Conservation (phyloP, 2,113 vertebrate species). For the Eurypyga helias region DNA sequence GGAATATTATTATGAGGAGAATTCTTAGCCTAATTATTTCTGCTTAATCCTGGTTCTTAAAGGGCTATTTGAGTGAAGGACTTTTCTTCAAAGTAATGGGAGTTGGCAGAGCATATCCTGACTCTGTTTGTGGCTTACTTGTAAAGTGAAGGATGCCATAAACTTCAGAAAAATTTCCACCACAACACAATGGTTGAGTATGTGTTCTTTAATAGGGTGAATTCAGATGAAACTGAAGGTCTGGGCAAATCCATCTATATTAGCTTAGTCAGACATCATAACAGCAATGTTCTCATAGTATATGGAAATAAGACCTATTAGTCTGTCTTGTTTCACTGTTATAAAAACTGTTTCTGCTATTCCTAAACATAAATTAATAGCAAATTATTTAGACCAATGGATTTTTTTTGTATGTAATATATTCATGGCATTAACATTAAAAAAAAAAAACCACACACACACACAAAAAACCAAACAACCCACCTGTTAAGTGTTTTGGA, state of each 20-base stretch:
- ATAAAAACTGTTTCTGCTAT: not conserved
- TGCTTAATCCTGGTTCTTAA: not conserved
- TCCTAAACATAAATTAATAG: not conserved
- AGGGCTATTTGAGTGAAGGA: not conserved
- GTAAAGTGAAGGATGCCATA: not conserved
- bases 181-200: not conserved
- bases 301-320: not conserved
- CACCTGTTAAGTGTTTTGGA: not conserved
- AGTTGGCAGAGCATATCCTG: not conserved
- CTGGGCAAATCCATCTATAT: not conserved
- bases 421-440: not conserved
- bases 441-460: no score
- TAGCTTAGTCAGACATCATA: not conserved
- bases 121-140: not conserved
- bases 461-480: no score
- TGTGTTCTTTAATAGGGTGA: not conserved
- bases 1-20: not conserved
- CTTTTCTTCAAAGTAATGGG: not conserved
- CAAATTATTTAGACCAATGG: not conserved
- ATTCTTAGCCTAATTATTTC: not conserved
- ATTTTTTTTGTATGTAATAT: not conserved
- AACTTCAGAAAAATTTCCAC: not conserved
- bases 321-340: not conserved
- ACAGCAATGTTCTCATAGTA: not conserved
- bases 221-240: not conserved